Evolutionary conservation across 2,888 invertebrate genomes (phyloP).

Genomic region (Drosophila peninsularis): DNA sequence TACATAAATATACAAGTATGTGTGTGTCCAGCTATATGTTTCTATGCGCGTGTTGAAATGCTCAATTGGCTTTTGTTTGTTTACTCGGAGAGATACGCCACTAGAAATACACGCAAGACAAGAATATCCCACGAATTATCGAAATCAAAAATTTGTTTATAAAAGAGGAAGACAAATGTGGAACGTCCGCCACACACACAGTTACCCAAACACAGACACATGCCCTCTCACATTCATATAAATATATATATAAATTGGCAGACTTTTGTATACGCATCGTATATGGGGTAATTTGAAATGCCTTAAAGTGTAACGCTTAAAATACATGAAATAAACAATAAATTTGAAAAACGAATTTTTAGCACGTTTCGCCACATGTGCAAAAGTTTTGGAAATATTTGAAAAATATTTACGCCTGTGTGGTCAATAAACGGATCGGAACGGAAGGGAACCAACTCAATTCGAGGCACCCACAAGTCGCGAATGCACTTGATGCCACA

Average conservation of each 20-base stretch:
- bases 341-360: conserved; percentile 64
- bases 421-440: conserved; percentile 52
- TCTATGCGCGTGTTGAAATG: conserved; percentile 45
- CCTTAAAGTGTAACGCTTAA: conserved; percentile 77
- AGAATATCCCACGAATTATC: conserved; percentile 72
- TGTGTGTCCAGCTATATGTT: conserved; percentile 15
- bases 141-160: conserved; percentile 72
- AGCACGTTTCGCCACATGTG: conserved; percentile 78
- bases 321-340: conserved; percentile 73
- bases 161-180: conserved; percentile 79
- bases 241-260: conserved; percentile 6
- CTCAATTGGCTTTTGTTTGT: conserved; percentile 75
- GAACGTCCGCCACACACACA: conserved; percentile 63
- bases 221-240: background rate
- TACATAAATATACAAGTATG: conserved; percentile 18
- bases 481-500: conserved; percentile 60
- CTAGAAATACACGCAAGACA: conserved; percentile 74
- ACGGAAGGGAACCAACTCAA: conserved; percentile 18
- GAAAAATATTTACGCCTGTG: conserved; percentile 51
- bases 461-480: conserved; percentile 14
- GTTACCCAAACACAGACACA: conserved; percentile 5
- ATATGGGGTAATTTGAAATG: conserved; percentile 44
- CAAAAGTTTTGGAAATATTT: conserved; percentile 68
- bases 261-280: conserved; percentile 17
- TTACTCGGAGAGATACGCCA: conserved; percentile 69